Percentiles rank a stretch among this genome's conserved stretches.
phyloP scores from a whole-genome alignment of 2,113 vertebrate species.

The Semnornis frantzii region DNA sequence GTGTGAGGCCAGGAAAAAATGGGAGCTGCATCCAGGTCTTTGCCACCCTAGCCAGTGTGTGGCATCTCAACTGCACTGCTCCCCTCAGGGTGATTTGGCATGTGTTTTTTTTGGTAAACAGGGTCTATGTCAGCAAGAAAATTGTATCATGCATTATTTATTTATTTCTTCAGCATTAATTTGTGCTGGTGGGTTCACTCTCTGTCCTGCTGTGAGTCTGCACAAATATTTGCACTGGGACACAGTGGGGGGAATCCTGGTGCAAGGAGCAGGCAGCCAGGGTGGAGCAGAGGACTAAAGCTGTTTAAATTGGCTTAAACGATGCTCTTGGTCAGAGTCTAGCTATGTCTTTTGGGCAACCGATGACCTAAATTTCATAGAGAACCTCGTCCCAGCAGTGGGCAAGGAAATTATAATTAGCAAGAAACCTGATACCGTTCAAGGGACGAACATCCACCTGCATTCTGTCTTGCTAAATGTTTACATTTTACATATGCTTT shows the following conservation, averaged over 20 bases:
- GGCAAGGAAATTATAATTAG: slow-evolving; percentile 15
- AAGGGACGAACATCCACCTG: slow-evolving; percentile 23
- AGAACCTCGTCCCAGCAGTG: background rate
- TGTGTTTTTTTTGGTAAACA: background rate
- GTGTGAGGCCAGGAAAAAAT: background rate
- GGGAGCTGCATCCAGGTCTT: background rate
- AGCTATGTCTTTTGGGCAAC: slow-evolving; percentile 45
- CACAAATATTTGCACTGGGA: slow-evolving; percentile 49
- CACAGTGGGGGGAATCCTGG: background rate
- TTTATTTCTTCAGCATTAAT: slow-evolving; percentile 21
- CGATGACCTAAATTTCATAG: background rate
- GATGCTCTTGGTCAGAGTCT: slow-evolving; percentile 36
- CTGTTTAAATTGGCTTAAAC: slow-evolving; percentile 48
- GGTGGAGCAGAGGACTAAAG: background rate
- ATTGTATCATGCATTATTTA: background rate
- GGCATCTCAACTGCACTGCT: fast-evolving
- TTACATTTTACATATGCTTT: slow-evolving; percentile 13
- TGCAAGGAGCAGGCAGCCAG: background rate
- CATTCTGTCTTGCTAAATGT: background rate
- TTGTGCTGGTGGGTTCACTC: background rate
- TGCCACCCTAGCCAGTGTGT: background rate
- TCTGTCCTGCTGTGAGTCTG: background rate
- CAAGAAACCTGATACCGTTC: background rate
- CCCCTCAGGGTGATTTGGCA: background rate
- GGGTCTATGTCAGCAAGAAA: background rate